These are phyloP conservation scores for Eonycteris spelaea DNA, from an alignment of 2,113 vertebrate species.

Conservation along the genomic window DNA sequence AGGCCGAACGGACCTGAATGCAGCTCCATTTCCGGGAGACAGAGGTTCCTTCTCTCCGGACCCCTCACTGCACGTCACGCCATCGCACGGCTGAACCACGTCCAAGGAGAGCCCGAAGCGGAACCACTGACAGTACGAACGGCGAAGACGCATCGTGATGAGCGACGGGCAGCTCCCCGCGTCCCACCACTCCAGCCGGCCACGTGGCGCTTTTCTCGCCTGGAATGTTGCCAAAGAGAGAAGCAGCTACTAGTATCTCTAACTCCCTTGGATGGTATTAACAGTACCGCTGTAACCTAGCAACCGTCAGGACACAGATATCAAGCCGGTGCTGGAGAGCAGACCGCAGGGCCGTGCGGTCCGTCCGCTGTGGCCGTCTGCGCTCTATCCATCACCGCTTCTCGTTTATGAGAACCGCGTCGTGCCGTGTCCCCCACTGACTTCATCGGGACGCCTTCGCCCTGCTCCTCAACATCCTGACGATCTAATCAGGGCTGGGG, in stretches of 20 bases:
- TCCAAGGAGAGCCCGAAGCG: slow-evolving; percentile 8
- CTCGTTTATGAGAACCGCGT: background rate
- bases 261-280: slow-evolving; percentile 77
- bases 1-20: background rate
- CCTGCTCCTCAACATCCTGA: background rate
- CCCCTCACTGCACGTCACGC: too few species aligned
- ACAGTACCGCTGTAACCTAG: slow-evolving; percentile 80
- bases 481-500: background rate
- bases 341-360: slow-evolving; percentile 73
- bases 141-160: background rate
- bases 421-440: background rate
- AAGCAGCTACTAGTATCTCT: slow-evolving; percentile 73
- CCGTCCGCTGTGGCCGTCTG: slow-evolving; percentile 58
- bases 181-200: background rate
- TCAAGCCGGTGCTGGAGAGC: slow-evolving; percentile 33
- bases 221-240: slow-evolving; percentile 67
- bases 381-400: too few species aligned
- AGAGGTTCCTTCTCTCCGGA: background rate
- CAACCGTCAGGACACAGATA: slow-evolving; percentile 74
- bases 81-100: background rate
- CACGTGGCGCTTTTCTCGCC: slow-evolving; percentile 41
- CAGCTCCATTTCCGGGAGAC: background rate
- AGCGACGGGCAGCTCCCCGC: slow-evolving; percentile 1
- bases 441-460: background rate
- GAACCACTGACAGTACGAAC: slow-evolving; percentile 6